phyloP scores from a whole-genome alignment of 2,797 vertebrate species.

The Eulemur albifrons region DNA sequence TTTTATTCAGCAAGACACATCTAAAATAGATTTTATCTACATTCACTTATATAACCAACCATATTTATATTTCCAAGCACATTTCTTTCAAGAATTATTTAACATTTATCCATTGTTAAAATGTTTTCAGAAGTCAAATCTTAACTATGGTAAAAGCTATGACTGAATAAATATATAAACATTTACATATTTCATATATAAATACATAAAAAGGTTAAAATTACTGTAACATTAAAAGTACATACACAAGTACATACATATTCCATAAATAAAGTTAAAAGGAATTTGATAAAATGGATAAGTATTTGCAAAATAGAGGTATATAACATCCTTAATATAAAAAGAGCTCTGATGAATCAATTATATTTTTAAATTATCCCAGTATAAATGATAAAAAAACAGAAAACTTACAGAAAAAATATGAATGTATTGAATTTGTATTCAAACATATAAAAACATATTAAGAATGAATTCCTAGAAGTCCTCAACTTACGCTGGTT shows the following conservation, averaged over 20 bases:
- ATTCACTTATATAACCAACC: conserved; percentile 70
- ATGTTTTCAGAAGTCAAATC: conserved; percentile 42
- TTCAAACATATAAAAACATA: not conserved
- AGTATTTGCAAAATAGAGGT: not conserved
- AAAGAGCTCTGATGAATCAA: conserved; percentile 24
- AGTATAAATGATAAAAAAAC: not conserved
- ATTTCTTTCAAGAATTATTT: conserved; percentile 72
- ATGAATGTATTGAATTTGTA: not conserved
- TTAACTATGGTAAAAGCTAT: not conserved
- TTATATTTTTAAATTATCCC: not conserved
- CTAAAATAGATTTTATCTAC: conserved; percentile 74
- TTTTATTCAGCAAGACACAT: conserved; percentile 72
- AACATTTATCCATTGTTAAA: conserved; percentile 68
- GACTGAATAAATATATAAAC: not conserved
- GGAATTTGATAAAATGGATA: not conserved
- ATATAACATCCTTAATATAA: not conserved
- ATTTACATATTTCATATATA: too few relatives aligned
- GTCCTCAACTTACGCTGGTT: not conserved
- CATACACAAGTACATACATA: not conserved
- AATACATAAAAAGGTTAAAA: conserved; percentile 18
- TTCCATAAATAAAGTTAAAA: not conserved
- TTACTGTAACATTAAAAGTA: not conserved
- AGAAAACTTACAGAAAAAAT: not conserved
- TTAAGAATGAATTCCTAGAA: not conserved
- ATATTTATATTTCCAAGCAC: conserved; percentile 66